phyloP scores from a whole-genome alignment of 2,888 invertebrate genomes.

The Drosophila silvestris region DNA sequence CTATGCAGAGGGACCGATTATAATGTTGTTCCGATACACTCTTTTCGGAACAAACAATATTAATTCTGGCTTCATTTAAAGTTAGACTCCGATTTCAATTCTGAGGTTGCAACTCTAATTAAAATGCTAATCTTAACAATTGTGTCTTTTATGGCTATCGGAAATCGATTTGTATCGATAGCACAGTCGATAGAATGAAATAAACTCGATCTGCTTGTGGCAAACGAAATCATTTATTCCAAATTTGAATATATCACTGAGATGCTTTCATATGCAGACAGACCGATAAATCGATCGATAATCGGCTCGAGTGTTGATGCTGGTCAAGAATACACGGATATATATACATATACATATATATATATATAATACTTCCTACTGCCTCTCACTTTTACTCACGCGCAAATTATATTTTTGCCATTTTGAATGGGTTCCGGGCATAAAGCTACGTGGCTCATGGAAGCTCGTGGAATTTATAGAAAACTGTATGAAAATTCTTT shows the following conservation, averaged over 20 bases:
- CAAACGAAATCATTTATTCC: background rate
- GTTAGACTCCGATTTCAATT: background rate
- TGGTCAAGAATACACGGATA: background rate
- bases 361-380: background rate
- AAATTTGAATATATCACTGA: no score
- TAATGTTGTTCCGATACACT: no score
- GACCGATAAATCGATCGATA: background rate
- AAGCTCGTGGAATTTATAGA: constrained; percentile 22
- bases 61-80: no score
- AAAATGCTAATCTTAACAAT: background rate
- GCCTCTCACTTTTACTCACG: background rate
- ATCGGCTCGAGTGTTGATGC: background rate
- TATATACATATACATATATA: background rate
- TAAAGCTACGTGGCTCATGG: constrained; percentile 15
- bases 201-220: background rate
- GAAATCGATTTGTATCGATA: background rate
- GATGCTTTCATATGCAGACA: background rate
- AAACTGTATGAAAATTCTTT: constrained; percentile 48
- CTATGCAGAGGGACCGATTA: no score
- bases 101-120: background rate
- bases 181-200: background rate
- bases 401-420: background rate
- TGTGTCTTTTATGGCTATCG: no score
- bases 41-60: no score
- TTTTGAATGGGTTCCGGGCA: background rate